Evolutionary conservation across 2,888 invertebrate species (phyloP), one percentile per base, ranked within the genome.

Genomic region (Marronus borbonicus): DNA sequence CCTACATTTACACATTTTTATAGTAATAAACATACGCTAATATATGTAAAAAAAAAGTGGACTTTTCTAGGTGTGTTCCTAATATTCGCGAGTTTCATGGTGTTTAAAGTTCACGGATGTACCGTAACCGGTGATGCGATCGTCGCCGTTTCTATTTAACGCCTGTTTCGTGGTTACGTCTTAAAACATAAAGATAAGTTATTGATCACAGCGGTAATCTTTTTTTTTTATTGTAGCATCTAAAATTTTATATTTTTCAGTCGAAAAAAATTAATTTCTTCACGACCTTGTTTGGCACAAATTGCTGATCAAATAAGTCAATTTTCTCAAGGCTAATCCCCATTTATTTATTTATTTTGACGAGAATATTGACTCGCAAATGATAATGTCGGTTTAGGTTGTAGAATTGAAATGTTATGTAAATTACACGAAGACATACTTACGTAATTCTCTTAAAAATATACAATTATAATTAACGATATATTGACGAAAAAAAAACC

Each of bases 31-130:
- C 8, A 12, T 44, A 44, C 44, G 44, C 8, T 44, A 44, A 44
- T 12, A 44, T 44, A 44, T 44, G 44, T 44, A 52, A 69, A 58
- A 58, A 17, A 55, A 7, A 52, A n/a, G 20, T 31, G 60, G 39
- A 72, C 50, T 58, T 72, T 72, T 72, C 72, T 72, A 58, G 72
- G 72, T 72, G 72, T 72, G 72, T 60, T 72, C 17, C 17, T 72
- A 7, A 24, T 20, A 49, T 58, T 72, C 58, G 72, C 72, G 39
- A 72, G 72, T 60, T 72, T 72, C 55, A 5, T 39, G 20, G 39
- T 24, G n/a, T 60, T 39, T 72, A 72, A 72, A 72, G 72, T 72
- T 72, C 72, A 72, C 72, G 72, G 72, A 72, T 72, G 28, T 72
- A 58, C 58, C n/a, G 20, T 10, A 58, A 44, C 31, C 31, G 14